Conservation (phyloP, 2,888 invertebrate genomes). For the Microctonus aethiopoides region DNA sequence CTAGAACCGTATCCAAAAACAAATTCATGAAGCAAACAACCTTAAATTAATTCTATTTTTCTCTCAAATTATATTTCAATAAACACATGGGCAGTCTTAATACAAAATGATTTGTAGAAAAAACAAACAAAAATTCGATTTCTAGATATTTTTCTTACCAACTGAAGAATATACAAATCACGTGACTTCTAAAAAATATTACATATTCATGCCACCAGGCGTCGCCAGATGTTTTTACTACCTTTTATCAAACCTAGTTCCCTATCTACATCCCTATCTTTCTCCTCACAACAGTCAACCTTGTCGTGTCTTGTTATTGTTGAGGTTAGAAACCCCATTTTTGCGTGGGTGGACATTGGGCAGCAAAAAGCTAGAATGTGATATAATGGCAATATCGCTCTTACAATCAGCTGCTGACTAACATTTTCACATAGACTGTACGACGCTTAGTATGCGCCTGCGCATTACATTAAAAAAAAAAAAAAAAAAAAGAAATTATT, state of each 20-base stretch:
- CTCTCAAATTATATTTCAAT: no score
- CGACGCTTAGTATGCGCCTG: neutral
- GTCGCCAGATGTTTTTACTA: neutral
- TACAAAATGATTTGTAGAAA: no score
- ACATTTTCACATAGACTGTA: neutral
- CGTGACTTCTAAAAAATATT: neutral
- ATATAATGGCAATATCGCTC: neutral
- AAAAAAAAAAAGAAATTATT: no score
- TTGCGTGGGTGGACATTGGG: neutral
- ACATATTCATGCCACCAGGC: neutral
- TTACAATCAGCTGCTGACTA: neutral
- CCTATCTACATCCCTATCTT: no score
- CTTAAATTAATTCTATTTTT: no score
- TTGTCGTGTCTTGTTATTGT: neutral
- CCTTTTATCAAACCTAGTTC: no score
- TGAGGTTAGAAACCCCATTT: neutral
- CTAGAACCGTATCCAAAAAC: no score
- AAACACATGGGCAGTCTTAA: no score
- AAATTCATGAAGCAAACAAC: no score
- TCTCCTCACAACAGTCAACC: neutral
- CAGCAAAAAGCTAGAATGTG: neutral
- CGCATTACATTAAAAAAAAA: neutral
- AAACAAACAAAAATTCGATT: neutral
- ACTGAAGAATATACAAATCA: neutral
- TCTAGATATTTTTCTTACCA: neutral